These are phyloP conservation scores for Mirounga angustirostris DNA, from an alignment of 2,113 vertebrate species.

Conservation along the genomic window DNA sequence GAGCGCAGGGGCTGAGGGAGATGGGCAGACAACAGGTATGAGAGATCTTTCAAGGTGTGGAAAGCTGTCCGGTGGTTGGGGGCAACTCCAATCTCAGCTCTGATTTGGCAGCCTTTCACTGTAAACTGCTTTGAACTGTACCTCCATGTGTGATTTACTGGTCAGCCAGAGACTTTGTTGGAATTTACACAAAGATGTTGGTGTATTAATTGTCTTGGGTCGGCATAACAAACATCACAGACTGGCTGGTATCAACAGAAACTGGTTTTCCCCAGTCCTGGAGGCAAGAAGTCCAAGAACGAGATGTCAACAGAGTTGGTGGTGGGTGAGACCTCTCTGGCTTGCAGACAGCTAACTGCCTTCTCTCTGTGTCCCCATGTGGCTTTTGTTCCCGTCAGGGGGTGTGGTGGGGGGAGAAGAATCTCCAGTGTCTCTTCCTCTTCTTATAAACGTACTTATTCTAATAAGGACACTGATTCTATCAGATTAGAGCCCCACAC, in stretches of 20 bases:
- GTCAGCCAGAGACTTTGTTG: background rate
- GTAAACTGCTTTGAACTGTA: background rate
- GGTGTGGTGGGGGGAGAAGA: background rate
- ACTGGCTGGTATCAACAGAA: background rate
- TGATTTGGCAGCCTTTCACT: background rate
- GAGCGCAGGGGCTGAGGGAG: no score
- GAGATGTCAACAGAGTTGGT: background rate
- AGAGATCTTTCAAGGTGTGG: background rate
- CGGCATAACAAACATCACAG: background rate
- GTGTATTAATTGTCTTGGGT: background rate
- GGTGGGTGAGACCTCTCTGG: background rate
- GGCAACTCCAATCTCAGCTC: background rate
- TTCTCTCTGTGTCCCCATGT: background rate
- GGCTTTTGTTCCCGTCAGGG: background rate
- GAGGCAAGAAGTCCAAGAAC: background rate
- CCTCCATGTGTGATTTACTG: background rate
- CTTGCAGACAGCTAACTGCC: background rate
- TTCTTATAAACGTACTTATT: background rate
- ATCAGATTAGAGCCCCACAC: background rate
- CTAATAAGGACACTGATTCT: background rate
- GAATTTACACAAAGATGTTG: background rate
- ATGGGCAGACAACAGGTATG: fast-evolving
- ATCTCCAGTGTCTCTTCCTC: background rate
- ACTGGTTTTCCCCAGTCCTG: background rate
- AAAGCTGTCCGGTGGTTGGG: background rate